Evolutionary conservation across 2,113 vertebrate genomes (phyloP), one percentile per base, ranked within the genome.

Genomic region (Eurypyga helias): DNA sequence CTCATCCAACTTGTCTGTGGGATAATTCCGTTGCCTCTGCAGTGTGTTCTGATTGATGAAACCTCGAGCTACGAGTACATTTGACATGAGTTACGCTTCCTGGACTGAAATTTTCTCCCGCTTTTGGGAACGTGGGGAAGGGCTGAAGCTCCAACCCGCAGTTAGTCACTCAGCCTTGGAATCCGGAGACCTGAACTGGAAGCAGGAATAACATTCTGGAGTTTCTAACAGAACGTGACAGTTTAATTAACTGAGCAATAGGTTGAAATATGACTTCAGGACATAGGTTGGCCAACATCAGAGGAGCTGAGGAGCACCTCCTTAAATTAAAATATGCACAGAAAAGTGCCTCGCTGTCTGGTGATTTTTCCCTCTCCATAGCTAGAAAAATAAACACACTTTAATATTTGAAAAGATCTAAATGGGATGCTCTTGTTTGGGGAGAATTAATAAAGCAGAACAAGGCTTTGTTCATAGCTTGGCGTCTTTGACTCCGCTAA

Each of bases 181-280:
- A 9, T n/a, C 55, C 9, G 73, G 83, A 80, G 82, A 52, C 21
- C 66, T 62, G 66, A 62, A 34, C 31, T 49, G 65, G 76, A 82
- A 84, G 38, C 31, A 61, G 1, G 3, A 76, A 46, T 57, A 83
- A n/a, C 82, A 24, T 89, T 76, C 31, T 41, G 66, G 58, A 79
- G 70, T 19, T 73, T 89, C 92, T 79, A 97, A 65, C 45, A 90
- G 54, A 91, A 91, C 0, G 0, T 33, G 94, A 80, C 94, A 93
- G 73, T 49, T 93, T 90, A 95, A 92, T 96, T 92, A 89, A 33
- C 83, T 82, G 66, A 96, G 72, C 87, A 72, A 66, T 86, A 71
- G 31, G 73, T 5, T 87, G 82, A 91, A 87, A 84, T 58, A 45
- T 60, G 84, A 87, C 96, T 91, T 83, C 69, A 85, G 89, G 96